These are phyloP conservation scores for Betta splendens DNA, from an alignment of 2,797 vertebrate species.

Conservation along the genomic window DNA sequence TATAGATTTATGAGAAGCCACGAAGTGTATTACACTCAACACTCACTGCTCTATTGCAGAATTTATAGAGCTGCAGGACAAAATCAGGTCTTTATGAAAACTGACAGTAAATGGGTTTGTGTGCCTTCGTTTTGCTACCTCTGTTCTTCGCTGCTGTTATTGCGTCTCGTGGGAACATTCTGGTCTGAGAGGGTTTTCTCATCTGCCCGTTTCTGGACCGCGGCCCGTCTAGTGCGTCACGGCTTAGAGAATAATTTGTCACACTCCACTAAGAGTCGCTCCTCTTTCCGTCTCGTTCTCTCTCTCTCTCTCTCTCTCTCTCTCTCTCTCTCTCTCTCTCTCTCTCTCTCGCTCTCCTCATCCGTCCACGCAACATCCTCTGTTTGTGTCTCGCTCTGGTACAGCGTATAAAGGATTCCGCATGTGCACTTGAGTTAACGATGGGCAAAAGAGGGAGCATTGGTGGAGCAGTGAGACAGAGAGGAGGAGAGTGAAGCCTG, in stretches of 20 bases:
- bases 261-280: slow-evolving; percentile 52
- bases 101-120: slow-evolving; percentile 12
- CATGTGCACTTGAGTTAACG: slow-evolving; percentile 34
- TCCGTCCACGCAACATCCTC: slow-evolving; percentile 30
- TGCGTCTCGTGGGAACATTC: slow-evolving; percentile 12
- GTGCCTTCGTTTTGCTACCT: slow-evolving; percentile 1
- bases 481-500: slow-evolving; percentile 23
- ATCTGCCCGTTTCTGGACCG: slow-evolving; percentile 43
- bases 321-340: slow-evolving; percentile 22
- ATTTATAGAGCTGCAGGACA: slow-evolving; percentile 15
- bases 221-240: slow-evolving; percentile 44
- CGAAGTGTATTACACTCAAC: slow-evolving; percentile 38
- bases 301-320: too few species aligned
- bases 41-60: slow-evolving; percentile 12
- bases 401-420: slow-evolving; percentile 28
- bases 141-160: slow-evolving; percentile 13
- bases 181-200: slow-evolving; percentile 28
- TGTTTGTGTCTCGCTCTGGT: slow-evolving; percentile 8
- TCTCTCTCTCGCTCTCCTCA: slow-evolving; percentile 18
- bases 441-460: slow-evolving; percentile 16
- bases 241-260: slow-evolving; percentile 63
- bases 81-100: slow-evolving; percentile 23
- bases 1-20: slow-evolving; percentile 31
- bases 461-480: slow-evolving; percentile 16
- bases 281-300: slow-evolving; percentile 29